phyloP scores from a whole-genome alignment of 2,888 invertebrate species.

The Cantharis rufa region DNA sequence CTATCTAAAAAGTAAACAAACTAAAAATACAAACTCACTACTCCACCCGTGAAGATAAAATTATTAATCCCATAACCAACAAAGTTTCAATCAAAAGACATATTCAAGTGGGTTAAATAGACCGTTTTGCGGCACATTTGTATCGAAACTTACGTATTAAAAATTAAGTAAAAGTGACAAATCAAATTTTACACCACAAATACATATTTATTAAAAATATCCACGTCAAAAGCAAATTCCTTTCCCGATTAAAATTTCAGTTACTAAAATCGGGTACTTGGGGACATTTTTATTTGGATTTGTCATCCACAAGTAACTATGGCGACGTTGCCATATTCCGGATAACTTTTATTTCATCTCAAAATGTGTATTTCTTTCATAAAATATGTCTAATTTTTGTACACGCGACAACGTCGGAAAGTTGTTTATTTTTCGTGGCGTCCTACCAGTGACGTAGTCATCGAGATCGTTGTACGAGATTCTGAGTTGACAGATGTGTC shows the following conservation, averaged over 20 bases:
- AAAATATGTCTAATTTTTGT: neutral
- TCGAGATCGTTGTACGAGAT: slow-evolving; percentile 4
- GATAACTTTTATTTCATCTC: too few relatives aligned
- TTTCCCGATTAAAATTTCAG: slow-evolving; percentile 1
- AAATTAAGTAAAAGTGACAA: slow-evolving; percentile 1
- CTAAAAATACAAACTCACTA: neutral
- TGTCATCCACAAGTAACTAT: neutral
- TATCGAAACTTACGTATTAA: neutral
- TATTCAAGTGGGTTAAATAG: neutral
- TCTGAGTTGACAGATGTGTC: slow-evolving; percentile 5
- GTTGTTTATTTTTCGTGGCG: neutral
- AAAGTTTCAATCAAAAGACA: slow-evolving; percentile 4
- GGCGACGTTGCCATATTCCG: neutral
- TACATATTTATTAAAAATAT: slow-evolving; percentile 39
- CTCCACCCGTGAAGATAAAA: neutral
- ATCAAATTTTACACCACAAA: slow-evolving; percentile 26
- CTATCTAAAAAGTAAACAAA: slow-evolving; percentile 13
- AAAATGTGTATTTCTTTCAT: neutral
- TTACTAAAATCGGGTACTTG: neutral
- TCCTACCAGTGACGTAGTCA: slow-evolving; percentile 3
- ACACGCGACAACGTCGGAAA: neutral
- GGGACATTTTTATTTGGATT: neutral
- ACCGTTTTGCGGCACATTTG: neutral
- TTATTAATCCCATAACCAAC: neutral
- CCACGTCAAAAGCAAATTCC: slow-evolving; percentile 40